Evolutionary conservation across 2,797 vertebrate genomes (phyloP).

Genomic region (Poliocrania exsul): DNA sequence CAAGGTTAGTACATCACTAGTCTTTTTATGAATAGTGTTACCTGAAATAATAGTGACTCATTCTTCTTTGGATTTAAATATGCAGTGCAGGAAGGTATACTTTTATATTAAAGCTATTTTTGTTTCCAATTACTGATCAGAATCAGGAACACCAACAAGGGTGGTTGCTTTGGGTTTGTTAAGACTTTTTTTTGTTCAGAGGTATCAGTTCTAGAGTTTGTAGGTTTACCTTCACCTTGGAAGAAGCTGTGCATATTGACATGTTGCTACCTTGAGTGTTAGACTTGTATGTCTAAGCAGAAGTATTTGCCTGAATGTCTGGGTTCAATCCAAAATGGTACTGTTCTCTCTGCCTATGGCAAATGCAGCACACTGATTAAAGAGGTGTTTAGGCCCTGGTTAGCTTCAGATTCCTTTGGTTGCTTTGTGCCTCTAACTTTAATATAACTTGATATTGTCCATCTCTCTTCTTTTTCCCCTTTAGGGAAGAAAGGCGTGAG

Average conservation of each 20-base stretch:
- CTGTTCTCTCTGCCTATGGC: background rate
- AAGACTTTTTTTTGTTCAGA: background rate
- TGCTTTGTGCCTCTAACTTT: background rate
- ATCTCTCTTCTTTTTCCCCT: background rate
- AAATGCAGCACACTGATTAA: background rate
- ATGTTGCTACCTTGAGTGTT: background rate
- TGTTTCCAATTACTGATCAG: background rate
- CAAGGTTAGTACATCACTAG: slow-evolving; percentile 75
- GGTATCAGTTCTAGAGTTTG: background rate
- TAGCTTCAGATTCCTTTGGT: background rate
- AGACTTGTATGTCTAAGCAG: background rate
- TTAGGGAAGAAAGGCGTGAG: slow-evolving; percentile 82
- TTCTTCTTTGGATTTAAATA: background rate
- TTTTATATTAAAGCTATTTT: background rate
- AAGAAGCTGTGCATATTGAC: background rate
- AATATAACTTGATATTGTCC: background rate
- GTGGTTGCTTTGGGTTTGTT: background rate
- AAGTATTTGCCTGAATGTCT: background rate
- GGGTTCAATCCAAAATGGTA: background rate
- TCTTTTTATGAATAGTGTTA: background rate
- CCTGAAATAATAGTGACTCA: background rate
- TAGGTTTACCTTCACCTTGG: background rate
- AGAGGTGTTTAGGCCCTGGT: background rate
- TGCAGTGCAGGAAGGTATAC: background rate
- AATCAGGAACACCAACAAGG: background rate